A percentile compares a stretch with the other conserved stretches of the same genome.
Conservation (phyloP, 2,888 invertebrate genomes). For the Rhabditophanes sp. region DNA sequence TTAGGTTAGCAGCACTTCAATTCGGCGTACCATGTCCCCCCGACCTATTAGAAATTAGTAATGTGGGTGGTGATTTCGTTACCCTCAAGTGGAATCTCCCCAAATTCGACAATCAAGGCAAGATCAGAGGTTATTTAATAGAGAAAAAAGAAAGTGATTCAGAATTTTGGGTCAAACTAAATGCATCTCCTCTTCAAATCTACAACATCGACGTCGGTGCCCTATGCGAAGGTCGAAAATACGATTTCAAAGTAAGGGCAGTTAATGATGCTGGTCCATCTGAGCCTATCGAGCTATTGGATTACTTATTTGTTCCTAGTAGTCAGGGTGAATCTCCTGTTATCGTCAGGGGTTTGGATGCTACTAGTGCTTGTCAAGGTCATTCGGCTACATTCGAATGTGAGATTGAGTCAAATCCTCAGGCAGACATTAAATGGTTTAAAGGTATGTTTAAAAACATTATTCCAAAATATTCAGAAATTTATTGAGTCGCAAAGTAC, state of each 20-base stretch:
- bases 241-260: conserved; percentile 91
- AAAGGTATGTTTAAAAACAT: no score
- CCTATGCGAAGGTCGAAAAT: conserved; percentile 86
- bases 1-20: no score
- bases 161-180: conserved; percentile 29
- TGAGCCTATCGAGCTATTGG: conserved; percentile 28
- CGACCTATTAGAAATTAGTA: conserved; percentile 67
- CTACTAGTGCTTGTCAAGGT: conserved; percentile 17
- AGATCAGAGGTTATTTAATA: conserved; percentile 94
- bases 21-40: conserved; percentile 83
- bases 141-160: conserved; percentile 66
- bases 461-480: no score
- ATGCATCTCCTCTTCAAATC: conserved; percentile 32
- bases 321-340: conserved; percentile 29
- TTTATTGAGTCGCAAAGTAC: no score
- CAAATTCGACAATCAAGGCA: conserved; percentile 77
- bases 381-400: conserved; percentile 38
- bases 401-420: conserved; percentile 33
- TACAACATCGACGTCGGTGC: conserved; percentile 82
- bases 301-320: conserved; percentile 25
- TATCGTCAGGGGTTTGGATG: conserved; percentile 20
- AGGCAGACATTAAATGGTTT: conserved; percentile 43
- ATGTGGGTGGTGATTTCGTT: conserved; percentile 92
- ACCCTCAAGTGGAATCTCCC: conserved; percentile 90
- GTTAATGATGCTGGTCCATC: conserved; percentile 57